phyloP scores from a whole-genome alignment of 2,797 vertebrate species.

The Morus bassanus region DNA sequence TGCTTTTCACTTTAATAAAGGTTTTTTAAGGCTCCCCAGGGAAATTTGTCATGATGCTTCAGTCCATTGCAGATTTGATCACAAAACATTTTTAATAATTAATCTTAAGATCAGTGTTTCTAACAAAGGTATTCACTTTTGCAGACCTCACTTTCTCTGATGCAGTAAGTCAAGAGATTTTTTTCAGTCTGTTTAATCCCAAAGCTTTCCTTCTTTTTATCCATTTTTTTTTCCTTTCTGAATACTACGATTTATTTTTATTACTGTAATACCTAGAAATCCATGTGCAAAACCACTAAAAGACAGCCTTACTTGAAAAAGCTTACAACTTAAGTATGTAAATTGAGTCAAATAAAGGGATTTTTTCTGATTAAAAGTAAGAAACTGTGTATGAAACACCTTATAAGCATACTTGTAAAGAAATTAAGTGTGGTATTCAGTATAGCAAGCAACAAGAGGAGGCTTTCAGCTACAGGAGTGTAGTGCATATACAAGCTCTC shows the following conservation, averaged over 20 bases:
- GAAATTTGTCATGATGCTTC: neutral
- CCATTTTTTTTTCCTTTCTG: neutral
- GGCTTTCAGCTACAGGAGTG: neutral
- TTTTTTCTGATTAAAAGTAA: neutral
- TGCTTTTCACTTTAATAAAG: neutral
- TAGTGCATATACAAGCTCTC: neutral
- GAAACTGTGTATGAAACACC: neutral
- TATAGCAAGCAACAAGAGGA: neutral
- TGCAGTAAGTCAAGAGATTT: neutral
- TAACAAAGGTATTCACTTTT: neutral
- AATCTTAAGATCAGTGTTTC: conserved; percentile 9
- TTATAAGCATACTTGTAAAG: neutral
- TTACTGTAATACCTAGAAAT: neutral
- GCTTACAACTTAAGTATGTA: neutral
- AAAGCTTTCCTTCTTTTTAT: neutral
- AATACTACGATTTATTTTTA: neutral
- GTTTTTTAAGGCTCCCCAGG: neutral
- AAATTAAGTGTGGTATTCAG: neutral
- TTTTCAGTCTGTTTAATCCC: neutral
- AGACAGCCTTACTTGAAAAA: neutral
- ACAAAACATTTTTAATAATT: conserved; percentile 11
- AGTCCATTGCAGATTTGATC: neutral
- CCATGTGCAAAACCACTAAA: neutral
- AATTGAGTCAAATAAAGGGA: neutral
- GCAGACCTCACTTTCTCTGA: neutral